Evolutionary conservation across 2,888 invertebrate genomes (phyloP).

Genomic region (Schizaphis graminum): DNA sequence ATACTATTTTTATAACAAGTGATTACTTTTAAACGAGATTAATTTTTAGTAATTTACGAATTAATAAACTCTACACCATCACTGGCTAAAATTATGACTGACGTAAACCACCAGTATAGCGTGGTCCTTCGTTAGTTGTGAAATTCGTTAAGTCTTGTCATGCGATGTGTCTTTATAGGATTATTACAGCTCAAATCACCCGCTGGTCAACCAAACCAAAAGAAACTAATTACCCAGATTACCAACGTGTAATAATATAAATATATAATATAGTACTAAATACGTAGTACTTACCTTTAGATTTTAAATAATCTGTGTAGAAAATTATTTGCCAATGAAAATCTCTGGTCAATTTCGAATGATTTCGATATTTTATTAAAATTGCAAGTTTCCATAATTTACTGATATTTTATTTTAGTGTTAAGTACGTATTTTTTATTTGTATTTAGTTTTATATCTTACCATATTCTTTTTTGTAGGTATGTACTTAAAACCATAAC

Average conservation of each 20-base stretch:
- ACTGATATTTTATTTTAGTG: neutral
- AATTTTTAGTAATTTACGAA: neutral
- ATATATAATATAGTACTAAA: neutral
- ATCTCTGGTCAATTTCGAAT: neutral
- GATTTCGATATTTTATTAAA: too few relatives aligned
- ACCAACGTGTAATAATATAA: neutral
- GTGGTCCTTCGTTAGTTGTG: neutral
- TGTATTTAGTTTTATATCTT: neutral
- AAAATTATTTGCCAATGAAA: neutral
- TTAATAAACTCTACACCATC: neutral
- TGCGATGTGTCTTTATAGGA: neutral
- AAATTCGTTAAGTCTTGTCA: conserved; percentile 40
- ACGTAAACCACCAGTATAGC: neutral
- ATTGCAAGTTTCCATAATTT: neutral
- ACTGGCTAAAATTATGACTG: neutral
- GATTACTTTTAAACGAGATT: conserved; percentile 1
- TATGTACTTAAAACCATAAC: neutral
- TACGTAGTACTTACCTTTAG: neutral
- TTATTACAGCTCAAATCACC: neutral
- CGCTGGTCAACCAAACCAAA: neutral
- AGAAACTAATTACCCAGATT: neutral
- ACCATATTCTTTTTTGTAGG: neutral
- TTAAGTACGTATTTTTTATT: neutral
- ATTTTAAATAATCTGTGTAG: neutral
- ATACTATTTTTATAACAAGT: neutral